Percentiles rank a stretch among this genome's conserved stretches.
Conservation (phyloP, 1,140 invertebrate genomes). For the Scaptomyza montana region DNA sequence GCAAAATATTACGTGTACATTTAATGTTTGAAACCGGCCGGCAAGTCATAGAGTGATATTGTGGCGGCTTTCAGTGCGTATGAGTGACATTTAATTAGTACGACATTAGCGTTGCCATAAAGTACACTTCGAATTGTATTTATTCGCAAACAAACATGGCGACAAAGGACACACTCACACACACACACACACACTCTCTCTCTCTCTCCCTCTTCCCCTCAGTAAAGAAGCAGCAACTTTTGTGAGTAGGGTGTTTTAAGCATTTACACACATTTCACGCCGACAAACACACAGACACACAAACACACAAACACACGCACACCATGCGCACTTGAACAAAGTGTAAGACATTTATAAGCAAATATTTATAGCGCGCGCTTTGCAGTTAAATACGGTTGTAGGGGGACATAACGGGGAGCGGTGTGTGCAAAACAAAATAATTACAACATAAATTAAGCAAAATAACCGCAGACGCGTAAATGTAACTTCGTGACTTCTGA, state of each 20-base stretch:
- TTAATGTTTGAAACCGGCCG: slow-evolving; percentile 39
- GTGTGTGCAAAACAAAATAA: slow-evolving; percentile 51
- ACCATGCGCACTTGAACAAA: slow-evolving; percentile 49
- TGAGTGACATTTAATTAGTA: slow-evolving; percentile 72
- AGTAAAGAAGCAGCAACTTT: slow-evolving; percentile 25
- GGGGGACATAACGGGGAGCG: background rate
- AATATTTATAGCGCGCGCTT: slow-evolving; percentile 56
- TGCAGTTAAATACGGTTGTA: background rate
- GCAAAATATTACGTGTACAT: slow-evolving; percentile 32
- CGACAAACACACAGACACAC: slow-evolving; percentile 26
- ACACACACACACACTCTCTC: too few relatives aligned
- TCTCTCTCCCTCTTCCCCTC: background rate
- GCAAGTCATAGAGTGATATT: background rate
- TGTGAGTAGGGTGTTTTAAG: slow-evolving; percentile 37
- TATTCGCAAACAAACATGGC: slow-evolving; percentile 62
- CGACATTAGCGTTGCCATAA: slow-evolving; percentile 63
- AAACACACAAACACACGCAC: slow-evolving; percentile 14
- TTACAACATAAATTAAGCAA: slow-evolving; percentile 70
- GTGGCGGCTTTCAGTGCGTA: slow-evolving; percentile 48
- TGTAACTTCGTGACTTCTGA: slow-evolving; percentile 61
- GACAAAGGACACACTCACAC: slow-evolving; percentile 17
- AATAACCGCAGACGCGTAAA: slow-evolving; percentile 67
- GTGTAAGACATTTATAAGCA: slow-evolving; percentile 67
- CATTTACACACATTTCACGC: slow-evolving; percentile 64
- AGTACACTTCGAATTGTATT: slow-evolving; percentile 70